phyloP scores from a whole-genome alignment of 2,797 vertebrate genomes.

The Molossus alvarezi region DNA sequence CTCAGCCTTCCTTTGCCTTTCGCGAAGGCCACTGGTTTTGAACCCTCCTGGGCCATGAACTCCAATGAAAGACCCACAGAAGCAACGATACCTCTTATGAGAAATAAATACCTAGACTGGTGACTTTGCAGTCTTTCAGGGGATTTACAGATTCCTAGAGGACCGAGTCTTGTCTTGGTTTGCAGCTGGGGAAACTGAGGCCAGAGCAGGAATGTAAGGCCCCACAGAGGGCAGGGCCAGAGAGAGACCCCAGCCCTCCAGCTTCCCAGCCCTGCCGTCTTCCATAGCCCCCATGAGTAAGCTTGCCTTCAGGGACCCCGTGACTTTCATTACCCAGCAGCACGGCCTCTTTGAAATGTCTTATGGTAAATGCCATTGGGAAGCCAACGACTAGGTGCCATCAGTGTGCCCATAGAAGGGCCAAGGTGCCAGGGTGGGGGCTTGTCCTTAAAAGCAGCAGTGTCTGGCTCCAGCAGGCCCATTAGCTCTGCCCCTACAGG shows the following conservation, averaged over 20 bases:
- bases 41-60: background rate
- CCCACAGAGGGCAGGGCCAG: background rate
- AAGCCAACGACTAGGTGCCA: background rate
- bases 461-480: background rate
- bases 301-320: background rate
- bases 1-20: background rate
- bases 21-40: background rate
- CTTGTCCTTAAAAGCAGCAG: background rate
- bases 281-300: background rate
- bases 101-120: background rate
- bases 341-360: background rate
- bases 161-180: background rate
- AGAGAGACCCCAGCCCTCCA: too few species aligned
- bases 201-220: background rate
- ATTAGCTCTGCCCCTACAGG: background rate
- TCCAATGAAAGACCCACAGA: background rate
- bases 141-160: background rate
- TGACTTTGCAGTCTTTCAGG: background rate
- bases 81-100: background rate
- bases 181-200: background rate
- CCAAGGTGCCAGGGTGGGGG: accelerated
- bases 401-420: background rate
- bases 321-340: background rate
- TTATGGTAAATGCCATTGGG: background rate
- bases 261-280: background rate